These are phyloP conservation scores for Coregonus clupeaformis DNA, from an alignment of 2,113 vertebrate genomes.

Conservation along the genomic window DNA sequence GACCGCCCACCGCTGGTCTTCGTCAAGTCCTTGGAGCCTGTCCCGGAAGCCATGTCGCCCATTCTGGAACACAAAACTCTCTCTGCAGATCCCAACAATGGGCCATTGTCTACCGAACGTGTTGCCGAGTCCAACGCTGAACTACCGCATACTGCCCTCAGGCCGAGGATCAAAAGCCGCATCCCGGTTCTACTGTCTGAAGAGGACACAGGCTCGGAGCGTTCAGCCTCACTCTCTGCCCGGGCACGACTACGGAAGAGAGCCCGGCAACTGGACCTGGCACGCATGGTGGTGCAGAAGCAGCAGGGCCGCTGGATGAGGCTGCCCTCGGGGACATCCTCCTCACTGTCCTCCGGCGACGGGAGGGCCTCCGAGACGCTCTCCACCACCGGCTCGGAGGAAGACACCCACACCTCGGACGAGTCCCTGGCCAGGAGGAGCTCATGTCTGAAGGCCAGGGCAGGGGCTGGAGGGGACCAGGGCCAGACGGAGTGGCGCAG, in stretches of 20 bases:
- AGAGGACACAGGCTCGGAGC: constrained; percentile 85
- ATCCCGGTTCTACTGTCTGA: constrained; percentile 89
- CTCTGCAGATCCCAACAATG: not conserved
- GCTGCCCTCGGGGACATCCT: constrained; percentile 80
- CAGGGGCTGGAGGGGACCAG: constrained; percentile 59
- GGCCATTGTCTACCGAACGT: not conserved
- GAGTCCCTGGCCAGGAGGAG: constrained; percentile 74
- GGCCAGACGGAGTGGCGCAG: constrained; percentile 70
- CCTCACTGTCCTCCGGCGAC: constrained; percentile 83
- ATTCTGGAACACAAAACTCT: constrained; percentile 37
- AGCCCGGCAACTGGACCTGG: constrained; percentile 79
- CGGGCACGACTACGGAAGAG: constrained; percentile 73
- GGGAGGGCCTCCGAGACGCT: constrained; percentile 82
- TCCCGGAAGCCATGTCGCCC: constrained; percentile 51
- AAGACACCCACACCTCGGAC: constrained; percentile 84
- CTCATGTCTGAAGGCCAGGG: constrained; percentile 51
- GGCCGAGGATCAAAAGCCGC: constrained; percentile 76
- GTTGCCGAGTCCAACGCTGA: not conserved
- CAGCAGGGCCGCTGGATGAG: constrained; percentile 82
- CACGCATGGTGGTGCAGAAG: constrained; percentile 84
- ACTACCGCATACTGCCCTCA: constrained; percentile 4
- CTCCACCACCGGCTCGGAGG: constrained; percentile 87
- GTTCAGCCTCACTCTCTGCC: constrained; percentile 73
- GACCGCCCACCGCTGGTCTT: constrained; percentile 22
- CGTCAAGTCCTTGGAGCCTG: constrained; percentile 19